A percentile compares a stretch with the other conserved stretches of the same genome.
Conservation (phyloP, 2,888 invertebrate genomes). For the Rambutsinella grinnellia region DNA sequence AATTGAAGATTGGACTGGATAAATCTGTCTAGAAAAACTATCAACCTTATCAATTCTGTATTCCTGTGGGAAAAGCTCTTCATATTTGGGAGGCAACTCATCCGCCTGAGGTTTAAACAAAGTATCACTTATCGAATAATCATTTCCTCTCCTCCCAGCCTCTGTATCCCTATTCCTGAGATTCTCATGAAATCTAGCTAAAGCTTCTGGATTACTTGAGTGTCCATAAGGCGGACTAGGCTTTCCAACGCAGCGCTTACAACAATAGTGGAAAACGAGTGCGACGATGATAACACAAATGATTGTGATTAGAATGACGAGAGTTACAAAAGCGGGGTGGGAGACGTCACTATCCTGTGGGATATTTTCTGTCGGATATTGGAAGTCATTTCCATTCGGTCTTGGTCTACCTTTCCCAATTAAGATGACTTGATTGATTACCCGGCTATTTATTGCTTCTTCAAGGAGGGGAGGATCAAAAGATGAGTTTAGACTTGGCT, state of each 20-base stretch:
- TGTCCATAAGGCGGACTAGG: slow-evolving; percentile 20
- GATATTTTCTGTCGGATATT: slow-evolving; percentile 1
- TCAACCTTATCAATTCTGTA: no score
- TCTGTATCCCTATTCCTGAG: slow-evolving; percentile 18
- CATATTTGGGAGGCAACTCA: slow-evolving; percentile 44
- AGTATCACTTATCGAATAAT: slow-evolving; percentile 26
- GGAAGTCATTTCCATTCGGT: neutral
- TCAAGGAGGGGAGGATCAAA: no score
- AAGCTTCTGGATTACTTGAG: slow-evolving; percentile 43
- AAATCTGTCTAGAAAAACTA: no score
- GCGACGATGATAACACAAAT: slow-evolving; percentile 49
- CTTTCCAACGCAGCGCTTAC: slow-evolving; percentile 50
- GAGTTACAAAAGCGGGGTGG: slow-evolving; percentile 44
- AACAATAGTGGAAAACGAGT: slow-evolving; percentile 51
- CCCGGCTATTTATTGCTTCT: slow-evolving; percentile 19
- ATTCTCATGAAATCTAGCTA: slow-evolving; percentile 44
- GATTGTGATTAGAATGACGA: slow-evolving; percentile 41
- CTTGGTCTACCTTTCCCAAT: no score
- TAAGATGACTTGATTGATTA: no score
- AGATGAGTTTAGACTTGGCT: no score
- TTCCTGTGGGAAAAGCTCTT: slow-evolving; percentile 55
- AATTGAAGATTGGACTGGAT: no score
- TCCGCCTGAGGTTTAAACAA: slow-evolving; percentile 41
- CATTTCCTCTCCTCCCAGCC: neutral
- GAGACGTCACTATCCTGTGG: slow-evolving; percentile 8